These are phyloP conservation scores for Acrobasis suavella DNA, from an alignment of 2,888 invertebrate genomes.

Conservation along the genomic window DNA sequence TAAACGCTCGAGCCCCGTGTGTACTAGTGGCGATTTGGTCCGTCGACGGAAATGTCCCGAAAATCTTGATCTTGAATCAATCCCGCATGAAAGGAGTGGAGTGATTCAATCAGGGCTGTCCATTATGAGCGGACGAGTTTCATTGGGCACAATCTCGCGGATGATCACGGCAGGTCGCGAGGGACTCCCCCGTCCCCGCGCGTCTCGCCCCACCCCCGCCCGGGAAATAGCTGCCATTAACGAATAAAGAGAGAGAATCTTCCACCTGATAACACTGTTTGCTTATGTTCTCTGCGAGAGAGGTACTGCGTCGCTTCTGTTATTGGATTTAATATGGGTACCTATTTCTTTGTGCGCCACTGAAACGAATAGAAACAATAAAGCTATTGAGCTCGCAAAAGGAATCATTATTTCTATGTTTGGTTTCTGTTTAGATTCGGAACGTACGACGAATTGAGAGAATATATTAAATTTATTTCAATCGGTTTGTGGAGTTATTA, in stretches of 20 bases:
- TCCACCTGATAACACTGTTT: constrained; percentile 61
- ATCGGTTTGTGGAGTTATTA: too few species aligned
- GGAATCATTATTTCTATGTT: constrained; percentile 7
- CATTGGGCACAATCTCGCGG: constrained; percentile 57
- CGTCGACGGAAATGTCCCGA: constrained; percentile 39
- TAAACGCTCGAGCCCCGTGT: neutral
- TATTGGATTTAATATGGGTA: constrained; percentile 46
- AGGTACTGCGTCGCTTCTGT: constrained; percentile 41
- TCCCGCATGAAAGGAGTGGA: constrained; percentile 58
- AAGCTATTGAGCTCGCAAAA: constrained; percentile 12
- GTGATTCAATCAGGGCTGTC: constrained; percentile 66
- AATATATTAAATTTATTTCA: too few species aligned
- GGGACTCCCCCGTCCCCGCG: constrained; percentile 27
- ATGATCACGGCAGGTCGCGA: constrained; percentile 46
- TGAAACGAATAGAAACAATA: constrained; percentile 7
- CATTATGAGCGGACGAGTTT: constrained; percentile 61
- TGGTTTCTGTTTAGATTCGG: neutral
- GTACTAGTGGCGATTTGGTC: constrained; percentile 23
- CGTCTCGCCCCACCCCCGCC: constrained; percentile 30
- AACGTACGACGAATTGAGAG: too few species aligned
- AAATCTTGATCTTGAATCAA: constrained; percentile 58
- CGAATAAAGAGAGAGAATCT: constrained; percentile 62
- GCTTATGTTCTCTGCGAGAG: constrained; percentile 43
- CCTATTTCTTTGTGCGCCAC: constrained; percentile 33
- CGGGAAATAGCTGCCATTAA: constrained; percentile 60